Conservation (phyloP, 92 coral and sea anemone species). For the Galaxea fascicularis region DNA sequence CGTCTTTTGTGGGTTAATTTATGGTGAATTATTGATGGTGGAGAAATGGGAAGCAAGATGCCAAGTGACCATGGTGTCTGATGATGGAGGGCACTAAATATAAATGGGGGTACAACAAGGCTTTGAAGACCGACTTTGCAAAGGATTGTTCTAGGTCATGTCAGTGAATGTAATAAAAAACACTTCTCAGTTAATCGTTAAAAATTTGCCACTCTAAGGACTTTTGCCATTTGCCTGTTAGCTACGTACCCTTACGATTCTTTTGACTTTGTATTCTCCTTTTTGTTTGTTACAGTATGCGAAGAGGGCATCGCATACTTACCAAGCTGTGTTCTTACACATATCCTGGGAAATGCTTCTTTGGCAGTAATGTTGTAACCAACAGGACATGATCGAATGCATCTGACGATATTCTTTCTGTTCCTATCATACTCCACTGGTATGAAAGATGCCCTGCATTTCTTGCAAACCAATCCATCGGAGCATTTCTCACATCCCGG, state of each 20-base stretch:
- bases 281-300: background rate
- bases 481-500: slow-evolving; percentile 66
- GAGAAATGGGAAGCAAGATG: background rate
- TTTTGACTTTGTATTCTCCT: background rate
- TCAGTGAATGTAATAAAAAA: background rate
- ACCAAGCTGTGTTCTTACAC: slow-evolving; percentile 45
- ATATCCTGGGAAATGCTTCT: slow-evolving; percentile 29
- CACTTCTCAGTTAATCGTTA: too few relatives aligned
- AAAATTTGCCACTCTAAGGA: too few relatives aligned
- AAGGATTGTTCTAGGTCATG: background rate
- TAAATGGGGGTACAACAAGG: background rate
- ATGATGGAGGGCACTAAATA: background rate
- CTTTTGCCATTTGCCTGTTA: too few relatives aligned
- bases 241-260: background rate
- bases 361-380: slow-evolving; percentile 50
- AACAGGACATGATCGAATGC: slow-evolving; percentile 39
- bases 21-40: background rate
- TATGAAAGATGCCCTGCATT: slow-evolving; percentile 24
- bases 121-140: background rate
- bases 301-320: background rate
- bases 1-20: too few relatives aligned
- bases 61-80: background rate
- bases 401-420: slow-evolving; percentile 32
- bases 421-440: slow-evolving; percentile 53
- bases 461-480: slow-evolving; percentile 42